These are phyloP conservation scores for Pteropus alecto DNA, from an alignment of 2,113 vertebrate species.

Conservation along the genomic window DNA sequence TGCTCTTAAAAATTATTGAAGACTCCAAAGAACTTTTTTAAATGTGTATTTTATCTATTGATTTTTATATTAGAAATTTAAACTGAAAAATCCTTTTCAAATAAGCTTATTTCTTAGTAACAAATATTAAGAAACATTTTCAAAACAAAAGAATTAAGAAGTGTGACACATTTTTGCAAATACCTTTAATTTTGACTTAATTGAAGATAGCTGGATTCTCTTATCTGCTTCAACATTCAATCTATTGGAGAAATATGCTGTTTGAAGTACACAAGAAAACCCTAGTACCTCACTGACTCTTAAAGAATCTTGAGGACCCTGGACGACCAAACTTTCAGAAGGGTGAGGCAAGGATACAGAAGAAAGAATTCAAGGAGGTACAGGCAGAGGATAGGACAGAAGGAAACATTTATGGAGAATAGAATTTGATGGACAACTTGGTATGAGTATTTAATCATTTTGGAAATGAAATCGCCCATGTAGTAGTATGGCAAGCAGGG, in stretches of 20 bases:
- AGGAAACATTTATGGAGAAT: not conserved
- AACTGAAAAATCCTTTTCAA: not conserved
- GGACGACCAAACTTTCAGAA: not conserved
- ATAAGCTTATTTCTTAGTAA: not conserved
- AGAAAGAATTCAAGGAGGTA: not conserved
- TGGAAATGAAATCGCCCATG: not conserved
- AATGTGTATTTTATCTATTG: not conserved
- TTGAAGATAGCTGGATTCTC: not conserved
- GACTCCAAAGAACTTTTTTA: not conserved
- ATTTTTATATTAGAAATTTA: not conserved
- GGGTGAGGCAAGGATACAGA: not conserved
- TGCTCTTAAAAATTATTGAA: not conserved
- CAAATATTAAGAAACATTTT: slow-evolving; percentile 4
- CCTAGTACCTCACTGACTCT: not conserved
- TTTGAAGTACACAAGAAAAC: not conserved
- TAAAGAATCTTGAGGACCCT: not conserved
- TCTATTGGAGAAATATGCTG: not conserved
- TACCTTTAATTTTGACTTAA: not conserved
- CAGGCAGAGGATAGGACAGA: not conserved
- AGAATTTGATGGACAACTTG: not conserved
- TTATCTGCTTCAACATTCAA: not conserved
- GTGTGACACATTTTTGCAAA: not conserved
- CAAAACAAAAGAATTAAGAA: not conserved
- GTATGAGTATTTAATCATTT: not conserved
- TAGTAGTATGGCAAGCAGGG: not conserved